These are phyloP conservation scores for Erpetoichthys calabaricus DNA, from an alignment of 2,797 vertebrate species.

Conservation along the genomic window DNA sequence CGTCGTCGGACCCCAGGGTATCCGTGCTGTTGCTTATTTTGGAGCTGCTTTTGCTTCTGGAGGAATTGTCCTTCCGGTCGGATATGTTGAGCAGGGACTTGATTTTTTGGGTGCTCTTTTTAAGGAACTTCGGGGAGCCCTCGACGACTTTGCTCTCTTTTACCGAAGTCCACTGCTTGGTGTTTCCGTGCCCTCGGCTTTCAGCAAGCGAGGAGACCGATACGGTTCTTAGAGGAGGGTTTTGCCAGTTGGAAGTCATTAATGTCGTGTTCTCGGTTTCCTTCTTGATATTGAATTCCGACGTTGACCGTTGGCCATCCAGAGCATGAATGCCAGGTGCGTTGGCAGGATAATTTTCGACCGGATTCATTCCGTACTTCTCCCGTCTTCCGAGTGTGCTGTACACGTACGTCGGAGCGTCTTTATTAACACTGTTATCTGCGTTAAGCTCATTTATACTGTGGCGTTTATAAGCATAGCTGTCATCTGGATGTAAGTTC, in stretches of 20 bases:
- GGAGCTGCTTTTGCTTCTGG: conserved; percentile 41
- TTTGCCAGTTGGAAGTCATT: conserved; percentile 26
- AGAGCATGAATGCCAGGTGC: conserved; percentile 23
- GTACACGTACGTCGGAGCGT: conserved; percentile 31
- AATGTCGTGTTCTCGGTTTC: conserved; percentile 22
- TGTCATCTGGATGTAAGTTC: conserved; percentile 29
- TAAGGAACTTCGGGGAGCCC: conserved; percentile 58
- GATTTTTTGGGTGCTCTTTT: conserved; percentile 69
- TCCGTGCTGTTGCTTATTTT: conserved; percentile 65
- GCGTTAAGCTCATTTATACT: conserved; percentile 49
- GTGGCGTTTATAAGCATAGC: conserved; percentile 38
- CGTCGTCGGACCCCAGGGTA: conserved; percentile 60
- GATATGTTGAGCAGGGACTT: conserved; percentile 72
- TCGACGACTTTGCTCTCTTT: conserved; percentile 38
- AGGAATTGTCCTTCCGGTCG: conserved; percentile 60
- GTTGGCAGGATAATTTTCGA: conserved; percentile 22
- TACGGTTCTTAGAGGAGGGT: conserved; percentile 46
- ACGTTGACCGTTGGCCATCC: conserved; percentile 49
- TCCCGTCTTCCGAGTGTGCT: conserved; percentile 26
- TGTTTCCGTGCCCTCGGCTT: conserved; percentile 37
- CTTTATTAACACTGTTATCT: conserved; percentile 19
- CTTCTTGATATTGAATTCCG: conserved; percentile 47
- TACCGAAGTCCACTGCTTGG: conserved; percentile 29
- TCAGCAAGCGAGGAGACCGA: conserved; percentile 57
- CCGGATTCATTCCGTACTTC: conserved; percentile 19